Percentiles rank a stretch among this genome's conserved stretches.
These are phyloP conservation scores for Hyles vespertilio DNA, from an alignment of 1,140 invertebrate genomes.

Conservation along the genomic window DNA sequence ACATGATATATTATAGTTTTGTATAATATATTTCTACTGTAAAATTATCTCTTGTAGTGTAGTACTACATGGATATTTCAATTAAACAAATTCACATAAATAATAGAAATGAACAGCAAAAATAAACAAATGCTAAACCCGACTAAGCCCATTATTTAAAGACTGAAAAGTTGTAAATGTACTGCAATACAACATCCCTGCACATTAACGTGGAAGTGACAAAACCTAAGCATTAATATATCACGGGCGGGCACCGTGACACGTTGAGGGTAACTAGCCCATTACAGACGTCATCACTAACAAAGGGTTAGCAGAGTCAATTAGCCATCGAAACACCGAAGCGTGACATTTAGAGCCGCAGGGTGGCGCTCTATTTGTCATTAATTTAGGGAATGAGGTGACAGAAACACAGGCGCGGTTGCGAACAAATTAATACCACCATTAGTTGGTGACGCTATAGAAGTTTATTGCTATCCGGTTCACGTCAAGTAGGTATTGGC, in stretches of 20 bases:
- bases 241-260: constrained; percentile 12
- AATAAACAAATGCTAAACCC: no score
- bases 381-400: constrained; percentile 67
- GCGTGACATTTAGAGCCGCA: constrained; percentile 51
- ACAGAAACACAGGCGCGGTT: constrained; percentile 61
- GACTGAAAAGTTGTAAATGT: no score
- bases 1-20: no score
- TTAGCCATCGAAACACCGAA: constrained; percentile 59
- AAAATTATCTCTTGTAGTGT: no score
- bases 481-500: neutral
- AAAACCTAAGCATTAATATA: constrained; percentile 1
- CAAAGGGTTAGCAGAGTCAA: constrained; percentile 57
- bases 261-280: constrained; percentile 29
- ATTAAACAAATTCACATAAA: no score
- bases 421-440: constrained; percentile 52
- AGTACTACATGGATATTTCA: no score
- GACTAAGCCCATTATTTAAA: no score
- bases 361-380: constrained; percentile 63
- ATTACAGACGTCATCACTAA: constrained; percentile 38
- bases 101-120: no score
- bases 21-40: no score
- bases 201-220: neutral
- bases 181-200: no score
- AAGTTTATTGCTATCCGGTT: neutral
- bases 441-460: constrained; percentile 8